Conservation (phyloP, 2,888 invertebrate genomes). For the Harmothoe impar region DNA sequence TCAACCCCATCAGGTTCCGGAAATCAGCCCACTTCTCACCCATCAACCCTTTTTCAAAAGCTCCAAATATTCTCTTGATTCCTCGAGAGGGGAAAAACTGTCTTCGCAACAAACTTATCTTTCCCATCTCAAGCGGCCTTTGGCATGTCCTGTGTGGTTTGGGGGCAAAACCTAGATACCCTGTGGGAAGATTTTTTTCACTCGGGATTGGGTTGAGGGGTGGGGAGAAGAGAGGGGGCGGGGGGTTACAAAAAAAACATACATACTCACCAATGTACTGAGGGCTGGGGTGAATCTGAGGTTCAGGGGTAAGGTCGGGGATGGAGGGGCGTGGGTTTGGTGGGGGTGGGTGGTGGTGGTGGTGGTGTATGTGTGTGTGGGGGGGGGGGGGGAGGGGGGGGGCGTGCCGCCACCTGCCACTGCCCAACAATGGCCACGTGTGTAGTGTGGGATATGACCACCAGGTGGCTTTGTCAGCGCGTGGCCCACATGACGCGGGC, state of each 20-base stretch:
- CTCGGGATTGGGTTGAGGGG: background rate
- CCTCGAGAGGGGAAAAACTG: background rate
- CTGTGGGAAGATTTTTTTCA: background rate
- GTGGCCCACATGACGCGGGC: constrained; percentile 2
- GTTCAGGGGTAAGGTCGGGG: background rate
- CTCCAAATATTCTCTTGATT: too few relatives aligned
- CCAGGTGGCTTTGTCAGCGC: constrained; percentile 39
- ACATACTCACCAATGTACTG: background rate
- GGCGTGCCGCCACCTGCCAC: constrained; percentile 45
- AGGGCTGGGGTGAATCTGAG: background rate
- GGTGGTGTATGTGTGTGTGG: background rate
- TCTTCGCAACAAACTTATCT: background rate
- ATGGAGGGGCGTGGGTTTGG: background rate
- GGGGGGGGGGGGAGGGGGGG: background rate
- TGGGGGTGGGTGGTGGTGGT: background rate
- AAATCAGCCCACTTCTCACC: too few relatives aligned
- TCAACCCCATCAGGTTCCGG: too few relatives aligned
- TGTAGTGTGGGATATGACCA: constrained; percentile 26
- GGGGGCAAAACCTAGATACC: background rate
- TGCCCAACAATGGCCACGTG: constrained; percentile 53
- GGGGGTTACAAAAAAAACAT: background rate
- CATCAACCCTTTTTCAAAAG: too few relatives aligned
- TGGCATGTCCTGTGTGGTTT: background rate
- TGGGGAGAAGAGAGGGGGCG: background rate
- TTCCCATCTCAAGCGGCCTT: background rate